These are phyloP conservation scores for Oryzias curvinotus DNA, from an alignment of 2,113 vertebrate genomes.

Conservation along the genomic window DNA sequence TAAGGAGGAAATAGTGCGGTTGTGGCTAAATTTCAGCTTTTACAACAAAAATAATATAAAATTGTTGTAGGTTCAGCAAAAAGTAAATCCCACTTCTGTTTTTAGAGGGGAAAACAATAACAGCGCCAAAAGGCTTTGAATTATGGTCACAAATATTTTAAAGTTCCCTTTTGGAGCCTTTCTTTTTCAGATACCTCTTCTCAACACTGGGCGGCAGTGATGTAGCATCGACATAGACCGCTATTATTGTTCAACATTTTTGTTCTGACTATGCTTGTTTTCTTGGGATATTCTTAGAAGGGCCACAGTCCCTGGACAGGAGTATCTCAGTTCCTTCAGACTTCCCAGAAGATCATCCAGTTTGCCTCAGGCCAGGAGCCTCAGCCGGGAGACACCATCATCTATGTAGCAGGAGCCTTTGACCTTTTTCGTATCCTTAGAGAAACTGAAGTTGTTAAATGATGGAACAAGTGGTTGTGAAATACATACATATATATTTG, in stretches of 20 bases:
- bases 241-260: constrained; percentile 3
- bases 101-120: constrained; percentile 18
- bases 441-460: neutral
- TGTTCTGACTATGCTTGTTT: constrained; percentile 21
- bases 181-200: neutral
- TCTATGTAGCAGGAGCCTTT: constrained; percentile 95
- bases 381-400: constrained; percentile 88
- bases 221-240: neutral
- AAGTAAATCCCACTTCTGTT: constrained; percentile 57
- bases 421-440: constrained; percentile 97
- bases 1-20: constrained; percentile 23
- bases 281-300: constrained; percentile 70
- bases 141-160: constrained; percentile 11
- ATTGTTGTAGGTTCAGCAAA: constrained; percentile 35
- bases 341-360: constrained; percentile 98
- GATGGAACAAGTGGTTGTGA: too few species aligned
- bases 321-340: constrained; percentile 96
- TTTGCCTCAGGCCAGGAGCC: constrained; percentile 97
- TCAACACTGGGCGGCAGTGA: constrained; percentile 40
- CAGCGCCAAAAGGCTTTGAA: constrained; percentile 30
- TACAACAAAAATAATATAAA: constrained; percentile 43
- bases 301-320: constrained; percentile 95
- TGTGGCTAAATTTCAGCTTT: constrained; percentile 37
- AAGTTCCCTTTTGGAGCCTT: constrained; percentile 3
- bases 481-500: too few species aligned